Evolutionary conservation across 2,113 vertebrate species (phyloP), one percentile per base, ranked within the genome.

Genomic region (Hassar affinis): DNA sequence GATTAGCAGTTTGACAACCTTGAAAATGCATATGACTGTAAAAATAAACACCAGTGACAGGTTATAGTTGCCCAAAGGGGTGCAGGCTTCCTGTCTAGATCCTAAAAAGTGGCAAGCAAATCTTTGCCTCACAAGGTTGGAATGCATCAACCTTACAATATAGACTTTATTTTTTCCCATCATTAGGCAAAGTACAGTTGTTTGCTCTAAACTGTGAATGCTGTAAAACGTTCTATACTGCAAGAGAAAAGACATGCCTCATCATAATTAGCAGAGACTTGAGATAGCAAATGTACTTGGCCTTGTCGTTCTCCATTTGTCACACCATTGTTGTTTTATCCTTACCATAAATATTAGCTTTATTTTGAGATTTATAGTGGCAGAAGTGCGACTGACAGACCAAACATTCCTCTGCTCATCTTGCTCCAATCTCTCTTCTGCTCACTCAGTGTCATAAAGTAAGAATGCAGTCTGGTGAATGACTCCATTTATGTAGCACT

Each of bases 281-380:
- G 61, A 76, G 45, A 85, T 69, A 52, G 57, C 51, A 45, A 79
- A 78, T 57, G 45, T 61, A 12, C 17, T 52, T 62, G 14, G 61
- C 1, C 72, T 52, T 42, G 62, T 54, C 45, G 45, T 68, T 83
- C 51, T 80, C 72, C 51, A 14, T 57, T 68, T 74, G 15, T 66
- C 59, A 22, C 15, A n/a, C 51, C 78, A 20, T 2, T 25, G 86
- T 88, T 90, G 91, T 88, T 85, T 45, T 91, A 84, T 76, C 88
- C 56, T 47, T 62, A 61, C 45, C 75, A 84, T 52, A 9, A 79
- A 84, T 35, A 66, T 38, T 71, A 82, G 42, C 66, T 52, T 71
- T 56, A 84, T 68, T 51, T 11, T 78, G 6, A 25, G 33, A 82
- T 85, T 83, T 82, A 79, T 61, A 51, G 35, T 59, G 59, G 14